phyloP scores from a whole-genome alignment of 2,797 vertebrate genomes.

The Iguana delicatissima region DNA sequence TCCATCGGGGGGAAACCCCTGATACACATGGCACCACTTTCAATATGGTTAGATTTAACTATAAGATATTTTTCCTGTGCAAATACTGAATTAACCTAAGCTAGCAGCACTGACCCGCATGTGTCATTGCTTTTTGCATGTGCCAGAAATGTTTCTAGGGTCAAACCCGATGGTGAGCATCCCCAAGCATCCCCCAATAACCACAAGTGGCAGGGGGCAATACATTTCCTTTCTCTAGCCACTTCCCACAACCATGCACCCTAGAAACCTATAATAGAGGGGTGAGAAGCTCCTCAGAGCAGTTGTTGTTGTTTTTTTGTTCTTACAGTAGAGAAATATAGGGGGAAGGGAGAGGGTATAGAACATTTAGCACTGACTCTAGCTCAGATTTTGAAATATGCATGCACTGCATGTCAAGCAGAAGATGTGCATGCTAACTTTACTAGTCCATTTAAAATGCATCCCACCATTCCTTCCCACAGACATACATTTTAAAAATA shows the following conservation, averaged over 20 bases:
- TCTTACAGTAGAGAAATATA: not conserved
- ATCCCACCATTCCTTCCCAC: not conserved
- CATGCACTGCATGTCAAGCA: not conserved
- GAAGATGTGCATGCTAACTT: not conserved
- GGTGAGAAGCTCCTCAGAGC: not conserved
- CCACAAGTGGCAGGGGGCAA: not conserved
- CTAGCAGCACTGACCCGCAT: not conserved
- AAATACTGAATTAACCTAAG: not conserved
- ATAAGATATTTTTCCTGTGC: not conserved
- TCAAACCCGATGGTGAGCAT: not conserved
- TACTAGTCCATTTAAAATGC: not conserved
- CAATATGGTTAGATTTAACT: not conserved
- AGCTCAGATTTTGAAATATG: not conserved
- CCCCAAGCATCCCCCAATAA: not conserved
- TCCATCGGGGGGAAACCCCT: not conserved
- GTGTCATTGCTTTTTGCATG: fast-evolving
- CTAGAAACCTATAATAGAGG: not conserved
- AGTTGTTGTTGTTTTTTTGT: not conserved
- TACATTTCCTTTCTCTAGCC: not conserved
- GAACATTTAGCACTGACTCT: too few relatives aligned
- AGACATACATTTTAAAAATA: not conserved
- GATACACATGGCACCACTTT: not conserved
- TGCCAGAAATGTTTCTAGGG: not conserved
- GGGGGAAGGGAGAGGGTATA: not conserved
- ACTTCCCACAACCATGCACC: not conserved